These are phyloP conservation scores for Phacellophora camtschatica DNA, from an alignment of 30 jellyfish, hydroid and myxozoan genomes.

Conservation along the genomic window DNA sequence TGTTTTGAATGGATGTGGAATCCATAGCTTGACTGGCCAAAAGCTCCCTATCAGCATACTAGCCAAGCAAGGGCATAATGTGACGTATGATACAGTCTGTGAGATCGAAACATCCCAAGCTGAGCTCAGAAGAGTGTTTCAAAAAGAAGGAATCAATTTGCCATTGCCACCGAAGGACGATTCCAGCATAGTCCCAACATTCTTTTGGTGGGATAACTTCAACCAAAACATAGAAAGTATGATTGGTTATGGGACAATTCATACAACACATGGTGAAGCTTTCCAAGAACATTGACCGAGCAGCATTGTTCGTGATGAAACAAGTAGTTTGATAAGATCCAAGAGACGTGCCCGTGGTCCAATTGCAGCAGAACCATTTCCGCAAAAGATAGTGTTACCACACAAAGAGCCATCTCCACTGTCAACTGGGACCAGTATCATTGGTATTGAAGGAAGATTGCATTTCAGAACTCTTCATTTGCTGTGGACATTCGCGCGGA, in stretches of 20 bases:
- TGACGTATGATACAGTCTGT: conserved; percentile 3
- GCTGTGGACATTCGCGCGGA: conserved; percentile 7
- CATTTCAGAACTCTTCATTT: too few relatives aligned
- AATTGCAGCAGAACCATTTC: background rate
- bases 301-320: background rate
- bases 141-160: background rate
- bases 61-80: conserved; percentile 30
- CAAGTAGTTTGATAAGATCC: conserved; percentile 4
- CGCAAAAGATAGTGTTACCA: background rate
- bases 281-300: conserved; percentile 40
- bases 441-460: background rate
- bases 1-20: conserved; percentile 32
- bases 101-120: conserved; percentile 61
- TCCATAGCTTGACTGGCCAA: conserved; percentile 49
- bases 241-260: conserved; percentile 14
- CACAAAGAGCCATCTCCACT: conserved; percentile 35
- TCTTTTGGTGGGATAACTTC: conserved; percentile 56
- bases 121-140: conserved; percentile 4
- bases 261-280: conserved; percentile 58
- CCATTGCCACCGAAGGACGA: background rate
- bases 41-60: conserved; percentile 28
- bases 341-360: conserved; percentile 17
- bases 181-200: conserved; percentile 7
- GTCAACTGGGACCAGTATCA: conserved; percentile 13
- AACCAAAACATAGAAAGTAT: conserved; percentile 24